phyloP scores from a whole-genome alignment of 2,797 vertebrate genomes.

The Nyctibius grandis region DNA sequence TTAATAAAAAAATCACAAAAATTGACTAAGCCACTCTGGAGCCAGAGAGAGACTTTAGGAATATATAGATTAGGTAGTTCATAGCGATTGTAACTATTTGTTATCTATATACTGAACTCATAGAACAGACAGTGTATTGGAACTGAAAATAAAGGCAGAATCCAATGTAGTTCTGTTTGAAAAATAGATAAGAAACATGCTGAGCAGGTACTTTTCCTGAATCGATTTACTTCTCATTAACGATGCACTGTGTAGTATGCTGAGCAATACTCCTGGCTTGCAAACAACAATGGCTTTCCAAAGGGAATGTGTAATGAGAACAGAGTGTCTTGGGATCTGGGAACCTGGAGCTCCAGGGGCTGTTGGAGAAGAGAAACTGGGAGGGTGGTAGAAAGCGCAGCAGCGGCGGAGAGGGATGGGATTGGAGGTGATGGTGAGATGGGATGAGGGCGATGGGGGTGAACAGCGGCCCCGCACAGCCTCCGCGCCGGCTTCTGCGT shows the following conservation, averaged over 20 bases:
- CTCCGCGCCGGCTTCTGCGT: neutral
- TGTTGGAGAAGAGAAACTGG: fast-evolving
- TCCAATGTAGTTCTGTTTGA: neutral
- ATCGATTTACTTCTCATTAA: conserved; percentile 46
- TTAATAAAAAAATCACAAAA: neutral
- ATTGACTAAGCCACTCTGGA: neutral
- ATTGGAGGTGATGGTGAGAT: fast-evolving
- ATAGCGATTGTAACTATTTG: neutral
- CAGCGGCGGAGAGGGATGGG: neutral
- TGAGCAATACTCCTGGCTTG: conserved; percentile 33
- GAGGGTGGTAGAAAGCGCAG: neutral
- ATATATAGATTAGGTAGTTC: neutral
- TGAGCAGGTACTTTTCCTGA: conserved; percentile 14
- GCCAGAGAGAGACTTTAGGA: neutral
- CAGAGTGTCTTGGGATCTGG: neutral
- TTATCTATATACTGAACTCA: neutral
- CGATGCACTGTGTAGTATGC: neutral
- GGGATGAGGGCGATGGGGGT: neutral
- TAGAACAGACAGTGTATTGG: neutral
- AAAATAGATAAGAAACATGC: conserved; percentile 6
- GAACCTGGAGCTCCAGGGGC: neutral
- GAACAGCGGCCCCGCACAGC: neutral
- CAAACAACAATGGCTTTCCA: neutral
- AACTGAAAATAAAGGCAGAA: neutral
- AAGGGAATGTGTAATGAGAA: neutral